Base-by-base conservation (phyloP, 37 sponge, comb jelly and placozoan genomes). In the Oopsacas minuta region DNA sequence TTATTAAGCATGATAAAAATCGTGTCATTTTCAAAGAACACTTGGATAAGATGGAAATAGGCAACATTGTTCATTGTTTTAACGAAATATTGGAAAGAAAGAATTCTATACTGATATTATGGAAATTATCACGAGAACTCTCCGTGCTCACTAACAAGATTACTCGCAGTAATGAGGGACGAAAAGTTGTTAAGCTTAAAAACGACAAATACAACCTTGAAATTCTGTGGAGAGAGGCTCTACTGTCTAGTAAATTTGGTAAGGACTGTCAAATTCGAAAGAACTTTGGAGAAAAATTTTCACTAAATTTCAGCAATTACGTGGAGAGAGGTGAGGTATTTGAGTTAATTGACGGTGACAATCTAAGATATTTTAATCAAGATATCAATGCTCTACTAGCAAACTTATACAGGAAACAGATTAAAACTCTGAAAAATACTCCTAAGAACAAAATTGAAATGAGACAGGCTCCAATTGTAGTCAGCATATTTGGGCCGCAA, bases 71-170 rank as follows among this genome's bases (percentile, higher is more conserved):
- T 32, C 1, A 7, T 5, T 20, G 30, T 61, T 61, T 61, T 34
- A 61, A 61, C 28, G 75, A 61, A 20, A 61, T 61, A 20, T 34
- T 61, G 22, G 28, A n/a, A 12, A 10, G 30, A 61, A 34, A 61
- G 5, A 20, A 61, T 61, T 61, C 75, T 5, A 12, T 3, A 10
- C 30, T 61, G 1, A 20, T 61, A 25, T 12, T 61, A 12, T 61
- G 75, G 75, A 61, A 61, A 12, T 61, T 61, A 61, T 61, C 75
- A 61, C 75, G 22, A 61, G 75, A 61, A 12, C 75, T 61, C 30
- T 61, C 20, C 28, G 28, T 3, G 7, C 75, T 61, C 1, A 25
- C 75, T 32, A 61, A 61, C 28, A 5, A 25, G 20, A 12, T 61
- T 32, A 3, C 75, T 3, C 32, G 28, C 5, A 3, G 30, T 3